Conservation (phyloP, 2,113 vertebrate genomes). For the human region DNA sequence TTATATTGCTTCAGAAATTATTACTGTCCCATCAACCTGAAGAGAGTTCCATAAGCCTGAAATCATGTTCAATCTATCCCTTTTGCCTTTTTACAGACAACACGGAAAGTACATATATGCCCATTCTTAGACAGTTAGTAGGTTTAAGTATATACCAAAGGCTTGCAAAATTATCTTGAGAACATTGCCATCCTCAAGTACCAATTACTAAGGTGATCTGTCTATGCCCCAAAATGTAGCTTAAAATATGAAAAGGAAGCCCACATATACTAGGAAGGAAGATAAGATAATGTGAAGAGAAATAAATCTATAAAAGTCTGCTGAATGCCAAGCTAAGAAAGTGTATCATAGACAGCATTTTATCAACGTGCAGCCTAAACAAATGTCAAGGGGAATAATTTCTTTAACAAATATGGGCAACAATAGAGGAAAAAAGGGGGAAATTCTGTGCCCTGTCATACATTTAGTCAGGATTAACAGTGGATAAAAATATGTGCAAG, state of each 20-base stretch:
- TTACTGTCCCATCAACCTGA: not conserved
- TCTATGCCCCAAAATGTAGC: conserved; percentile 76
- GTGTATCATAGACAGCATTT: conserved; percentile 83
- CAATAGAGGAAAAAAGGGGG: conserved; percentile 80
- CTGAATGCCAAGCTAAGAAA: conserved; percentile 83
- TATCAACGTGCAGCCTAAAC: conserved; percentile 88
- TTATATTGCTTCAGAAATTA: not conserved
- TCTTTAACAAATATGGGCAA: conserved; percentile 89
- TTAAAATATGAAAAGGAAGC: conserved; percentile 86
- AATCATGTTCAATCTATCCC: not conserved
- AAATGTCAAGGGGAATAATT: conserved; percentile 86
- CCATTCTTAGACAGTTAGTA: conserved; percentile 3
- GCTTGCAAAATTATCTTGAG: conserved; percentile 51
- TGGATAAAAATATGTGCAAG: conserved; percentile 81
- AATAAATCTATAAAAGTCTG: conserved; percentile 83
- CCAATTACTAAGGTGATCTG: conserved; percentile 72
- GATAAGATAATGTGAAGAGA: conserved; percentile 86
- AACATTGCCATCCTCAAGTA: conserved; percentile 7
- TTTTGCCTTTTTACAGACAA: conserved; percentile 25
- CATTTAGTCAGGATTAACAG: conserved; percentile 85
- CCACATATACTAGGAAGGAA: conserved; percentile 77
- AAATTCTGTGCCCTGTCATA: conserved; percentile 78
- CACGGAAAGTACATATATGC: not conserved
- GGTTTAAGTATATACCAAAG: conserved; percentile 56
- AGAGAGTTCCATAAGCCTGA: not conserved